Evolutionary conservation across 2,113 vertebrate species (phyloP).

Genomic region (Heloderma charlesbogerti): DNA sequence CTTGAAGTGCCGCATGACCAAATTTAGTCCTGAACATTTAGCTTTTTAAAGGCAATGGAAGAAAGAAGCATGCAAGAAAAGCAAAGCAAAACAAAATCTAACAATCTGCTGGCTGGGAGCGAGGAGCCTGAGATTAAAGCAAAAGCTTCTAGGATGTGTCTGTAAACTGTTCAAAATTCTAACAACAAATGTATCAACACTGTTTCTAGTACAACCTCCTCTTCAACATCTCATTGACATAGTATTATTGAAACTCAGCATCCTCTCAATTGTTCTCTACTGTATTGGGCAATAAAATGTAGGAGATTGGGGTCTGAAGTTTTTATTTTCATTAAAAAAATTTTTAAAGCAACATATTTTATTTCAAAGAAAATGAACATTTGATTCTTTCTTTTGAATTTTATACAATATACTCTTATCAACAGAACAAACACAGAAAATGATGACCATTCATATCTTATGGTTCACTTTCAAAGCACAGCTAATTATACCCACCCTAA

Average conservation of each 20-base stretch:
- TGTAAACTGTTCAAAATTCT: rapidly evolving
- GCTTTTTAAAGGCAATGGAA: conserved; percentile 97
- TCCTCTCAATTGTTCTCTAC: conserved; percentile 4
- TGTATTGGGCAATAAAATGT: conserved; percentile 25
- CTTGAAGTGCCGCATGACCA: conserved; percentile 93
- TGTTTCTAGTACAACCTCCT: rapidly evolving
- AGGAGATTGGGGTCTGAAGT: not conserved
- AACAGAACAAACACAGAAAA: not conserved
- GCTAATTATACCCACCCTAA: not conserved
- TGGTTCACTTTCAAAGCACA: not conserved
- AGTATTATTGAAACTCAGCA: not conserved
- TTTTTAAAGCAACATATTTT: not conserved
- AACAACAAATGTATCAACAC: not conserved
- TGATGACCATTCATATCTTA: not conserved
- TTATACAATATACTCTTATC: not conserved
- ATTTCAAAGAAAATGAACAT: not conserved
- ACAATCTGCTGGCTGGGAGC: conserved; percentile 52
- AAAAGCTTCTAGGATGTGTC: not conserved
- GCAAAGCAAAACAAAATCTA: conserved; percentile 79
- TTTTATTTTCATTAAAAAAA: not conserved
- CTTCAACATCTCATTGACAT: not conserved
- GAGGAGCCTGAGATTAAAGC: not conserved
- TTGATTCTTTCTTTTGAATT: not conserved
- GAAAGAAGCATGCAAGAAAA: conserved; percentile 78
- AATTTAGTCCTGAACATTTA: conserved; percentile 93